Conservation (phyloP, 2,888 invertebrate genomes). For the Autographa pulchrina region DNA sequence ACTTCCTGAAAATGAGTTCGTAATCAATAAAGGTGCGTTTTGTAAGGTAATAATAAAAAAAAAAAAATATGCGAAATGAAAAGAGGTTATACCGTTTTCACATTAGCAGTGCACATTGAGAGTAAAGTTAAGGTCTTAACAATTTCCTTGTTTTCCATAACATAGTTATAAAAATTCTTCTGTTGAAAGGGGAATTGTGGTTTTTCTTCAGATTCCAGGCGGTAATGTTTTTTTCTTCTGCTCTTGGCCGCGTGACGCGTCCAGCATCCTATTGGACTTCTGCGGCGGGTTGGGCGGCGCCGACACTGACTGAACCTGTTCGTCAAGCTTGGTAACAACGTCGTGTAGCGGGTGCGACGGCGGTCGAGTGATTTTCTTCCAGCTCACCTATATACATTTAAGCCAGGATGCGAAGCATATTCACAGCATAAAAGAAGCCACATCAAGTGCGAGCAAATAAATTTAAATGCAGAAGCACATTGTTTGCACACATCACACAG, state of each 20-base stretch:
- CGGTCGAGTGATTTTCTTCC: constrained; percentile 91
- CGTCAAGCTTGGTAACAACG: constrained; percentile 91
- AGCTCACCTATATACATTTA: constrained; percentile 84
- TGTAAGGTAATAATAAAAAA: not conserved
- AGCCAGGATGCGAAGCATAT: constrained; percentile 64
- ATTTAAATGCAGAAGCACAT: constrained; percentile 54
- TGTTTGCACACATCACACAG: constrained; percentile 78
- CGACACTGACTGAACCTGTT: constrained; percentile 86
- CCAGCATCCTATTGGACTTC: constrained; percentile 84
- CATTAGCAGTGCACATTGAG: constrained; percentile 95
- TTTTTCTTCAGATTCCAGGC: constrained; percentile 94
- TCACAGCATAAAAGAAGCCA: constrained; percentile 66
- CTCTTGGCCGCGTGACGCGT: constrained; percentile 91
- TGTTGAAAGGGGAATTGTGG: constrained; percentile 94
- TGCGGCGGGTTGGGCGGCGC: constrained; percentile 77
- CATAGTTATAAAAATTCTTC: constrained; percentile 94
- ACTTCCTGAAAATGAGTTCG: constrained; percentile 91
- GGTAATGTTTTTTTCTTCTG: constrained; percentile 92
- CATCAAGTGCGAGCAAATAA: constrained; percentile 71
- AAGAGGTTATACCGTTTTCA: constrained; percentile 90
- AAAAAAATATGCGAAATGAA: not conserved
- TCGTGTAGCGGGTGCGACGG: constrained; percentile 91
- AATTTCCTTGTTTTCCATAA: constrained; percentile 98
- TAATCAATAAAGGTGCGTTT: not conserved
- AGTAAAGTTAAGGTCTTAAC: constrained; percentile 95